Percentiles rank a stretch among this genome's conserved stretches.
Conservation (phyloP, 2,797 vertebrate species). For the Sternotherus odoratus region DNA sequence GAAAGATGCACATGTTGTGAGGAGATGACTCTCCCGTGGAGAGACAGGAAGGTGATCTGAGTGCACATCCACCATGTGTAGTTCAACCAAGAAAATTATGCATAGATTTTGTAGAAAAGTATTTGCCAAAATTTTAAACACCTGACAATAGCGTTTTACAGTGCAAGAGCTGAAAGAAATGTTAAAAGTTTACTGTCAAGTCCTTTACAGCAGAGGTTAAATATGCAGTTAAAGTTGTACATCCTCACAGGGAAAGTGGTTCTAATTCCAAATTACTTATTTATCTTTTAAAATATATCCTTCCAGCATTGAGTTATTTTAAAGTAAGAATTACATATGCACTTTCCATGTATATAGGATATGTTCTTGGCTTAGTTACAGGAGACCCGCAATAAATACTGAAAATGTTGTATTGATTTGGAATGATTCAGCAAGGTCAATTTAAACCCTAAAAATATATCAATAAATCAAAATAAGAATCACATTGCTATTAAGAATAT, state of each 20-base stretch:
- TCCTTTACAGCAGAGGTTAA: constrained; percentile 39
- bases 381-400: background rate
- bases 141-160: background rate
- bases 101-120: background rate
- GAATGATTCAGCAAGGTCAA: background rate
- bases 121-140: constrained; percentile 54
- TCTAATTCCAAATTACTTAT: constrained; percentile 8
- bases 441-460: background rate
- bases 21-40: constrained; percentile 75
- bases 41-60: constrained; percentile 78
- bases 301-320: background rate
- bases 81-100: constrained; percentile 48
- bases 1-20: constrained; percentile 77
- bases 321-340: fast-evolving
- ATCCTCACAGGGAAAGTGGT: background rate
- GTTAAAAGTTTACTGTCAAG: background rate
- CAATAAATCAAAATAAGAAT: background rate
- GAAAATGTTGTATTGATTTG: background rate
- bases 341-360: background rate
- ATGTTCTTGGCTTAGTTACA: background rate
- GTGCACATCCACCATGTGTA: constrained; percentile 69
- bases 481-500: background rate
- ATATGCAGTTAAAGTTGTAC: background rate
- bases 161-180: constrained; percentile 26
- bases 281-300: background rate